Evolutionary conservation across 1,140 invertebrate genomes (phyloP).

Genomic region (Catajapyx aquilonaris): DNA sequence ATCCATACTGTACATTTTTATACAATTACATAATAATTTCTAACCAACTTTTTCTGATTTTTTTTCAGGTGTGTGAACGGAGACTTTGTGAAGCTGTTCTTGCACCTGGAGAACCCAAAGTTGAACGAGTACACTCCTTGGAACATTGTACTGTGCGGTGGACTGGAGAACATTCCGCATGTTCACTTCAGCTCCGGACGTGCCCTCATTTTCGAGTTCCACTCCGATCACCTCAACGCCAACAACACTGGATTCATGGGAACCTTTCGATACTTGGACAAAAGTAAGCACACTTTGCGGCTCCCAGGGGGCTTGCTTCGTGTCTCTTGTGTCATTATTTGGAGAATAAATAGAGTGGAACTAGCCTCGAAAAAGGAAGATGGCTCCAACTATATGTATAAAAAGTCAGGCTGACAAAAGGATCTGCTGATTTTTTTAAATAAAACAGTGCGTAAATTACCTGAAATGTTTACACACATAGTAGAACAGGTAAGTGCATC

Average conservation of each 20-base stretch:
- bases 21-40: too few species aligned
- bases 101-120: slow-evolving; percentile 37
- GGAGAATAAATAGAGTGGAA: too few species aligned
- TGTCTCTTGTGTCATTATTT: too few species aligned
- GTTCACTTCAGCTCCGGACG: slow-evolving; percentile 59
- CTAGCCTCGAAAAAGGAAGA: too few species aligned
- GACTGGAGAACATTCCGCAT: slow-evolving; percentile 42
- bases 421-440: too few species aligned
- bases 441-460: too few species aligned
- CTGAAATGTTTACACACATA: too few species aligned
- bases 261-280: slow-evolving; percentile 58
- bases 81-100: slow-evolving; percentile 61
- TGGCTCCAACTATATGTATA: too few species aligned
- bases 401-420: too few species aligned
- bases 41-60: slow-evolving; percentile 12
- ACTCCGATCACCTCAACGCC: slow-evolving; percentile 30
- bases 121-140: slow-evolving; percentile 60
- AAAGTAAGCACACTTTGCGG: slow-evolving; percentile 50
- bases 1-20: too few species aligned
- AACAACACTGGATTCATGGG: slow-evolving; percentile 57
- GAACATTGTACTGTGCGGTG: slow-evolving; percentile 52
- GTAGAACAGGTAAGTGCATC: too few species aligned
- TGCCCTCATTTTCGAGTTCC: slow-evolving; percentile 60
- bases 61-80: slow-evolving; percentile 46
- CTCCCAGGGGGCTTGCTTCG: too few species aligned